A percentile compares a stretch with the other conserved stretches of the same genome.
Conservation (phyloP, 2,888 invertebrate genomes). For the Pachliopta kotzebuea region DNA sequence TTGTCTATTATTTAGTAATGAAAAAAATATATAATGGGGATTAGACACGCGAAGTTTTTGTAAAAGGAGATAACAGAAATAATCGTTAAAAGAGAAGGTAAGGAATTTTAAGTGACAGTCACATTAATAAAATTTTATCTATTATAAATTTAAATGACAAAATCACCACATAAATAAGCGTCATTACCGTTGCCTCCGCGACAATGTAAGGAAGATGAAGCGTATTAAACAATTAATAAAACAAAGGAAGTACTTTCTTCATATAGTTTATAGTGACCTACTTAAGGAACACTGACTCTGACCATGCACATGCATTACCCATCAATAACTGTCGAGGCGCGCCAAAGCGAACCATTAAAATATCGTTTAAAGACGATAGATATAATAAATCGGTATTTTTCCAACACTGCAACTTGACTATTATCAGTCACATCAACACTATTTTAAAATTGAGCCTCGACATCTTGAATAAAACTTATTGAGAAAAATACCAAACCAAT, state of each 20-base stretch:
- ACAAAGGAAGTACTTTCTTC: not conserved
- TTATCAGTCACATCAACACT: not conserved
- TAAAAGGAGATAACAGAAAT: too few relatives aligned
- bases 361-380: conserved; percentile 18
- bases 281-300: conserved; percentile 10
- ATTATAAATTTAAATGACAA: too few relatives aligned
- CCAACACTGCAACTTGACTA: not conserved
- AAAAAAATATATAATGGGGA: too few relatives aligned
- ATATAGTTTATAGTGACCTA: conserved; percentile 17
- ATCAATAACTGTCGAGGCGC: conserved; percentile 27
- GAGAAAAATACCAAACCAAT: too few relatives aligned
- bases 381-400: conserved; percentile 17
- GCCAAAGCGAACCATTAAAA: conserved; percentile 26
- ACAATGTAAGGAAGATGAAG: not conserved
- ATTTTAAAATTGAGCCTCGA: not conserved
- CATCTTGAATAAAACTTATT: not conserved
- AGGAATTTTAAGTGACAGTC: too few relatives aligned
- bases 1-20: too few relatives aligned
- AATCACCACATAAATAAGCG: too few relatives aligned
- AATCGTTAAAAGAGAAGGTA: too few relatives aligned
- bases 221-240: not conserved
- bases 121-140: too few relatives aligned
- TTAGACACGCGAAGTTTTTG: too few relatives aligned
- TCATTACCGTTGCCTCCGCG: too few relatives aligned
- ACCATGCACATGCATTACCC: conserved; percentile 26